Evolutionary conservation across 92 coral and sea anemone species (phyloP).

Genomic region (Epizoanthus scotinus): DNA sequence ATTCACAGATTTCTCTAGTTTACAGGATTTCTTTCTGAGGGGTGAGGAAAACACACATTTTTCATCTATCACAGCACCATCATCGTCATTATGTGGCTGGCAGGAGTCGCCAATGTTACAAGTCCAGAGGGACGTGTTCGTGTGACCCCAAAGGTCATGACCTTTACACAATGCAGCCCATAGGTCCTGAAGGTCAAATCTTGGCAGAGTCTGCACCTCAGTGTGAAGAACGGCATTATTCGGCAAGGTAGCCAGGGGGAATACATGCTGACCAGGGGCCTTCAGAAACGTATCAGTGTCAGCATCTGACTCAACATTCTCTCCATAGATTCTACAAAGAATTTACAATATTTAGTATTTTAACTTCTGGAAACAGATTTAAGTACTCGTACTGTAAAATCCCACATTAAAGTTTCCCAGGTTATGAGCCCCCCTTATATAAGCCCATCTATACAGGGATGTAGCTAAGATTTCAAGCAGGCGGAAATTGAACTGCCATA

Average conservation of each 20-base stretch:
- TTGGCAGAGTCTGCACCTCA: conserved; percentile 25
- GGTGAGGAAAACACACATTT: conserved; percentile 11
- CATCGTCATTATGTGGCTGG: not conserved
- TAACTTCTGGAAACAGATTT: no score
- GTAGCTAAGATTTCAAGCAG: no score
- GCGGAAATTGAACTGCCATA: no score
- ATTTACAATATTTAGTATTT: not conserved
- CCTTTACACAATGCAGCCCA: conserved; percentile 1
- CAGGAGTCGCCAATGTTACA: not conserved
- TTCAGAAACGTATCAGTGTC: not conserved
- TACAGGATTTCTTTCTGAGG: conserved; percentile 31
- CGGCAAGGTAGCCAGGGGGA: conserved; percentile 35
- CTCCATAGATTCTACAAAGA: conserved; percentile 24
- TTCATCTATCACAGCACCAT: not conserved
- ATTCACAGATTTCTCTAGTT: conserved; percentile 12
- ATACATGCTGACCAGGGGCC: conserved; percentile 26
- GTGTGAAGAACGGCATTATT: conserved; percentile 22
- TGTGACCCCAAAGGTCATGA: conserved; percentile 3
- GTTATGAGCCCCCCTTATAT: no score
- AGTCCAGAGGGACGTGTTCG: not conserved
- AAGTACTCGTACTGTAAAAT: no score
- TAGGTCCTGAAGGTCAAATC: conserved; percentile 23
- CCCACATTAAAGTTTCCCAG: no score
- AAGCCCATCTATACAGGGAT: no score
- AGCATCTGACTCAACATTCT: not conserved